Percentiles rank a stretch among this genome's conserved stretches.
phyloP scores from a whole-genome alignment of 2,888 invertebrate species.

The Gordius sp. region DNA sequence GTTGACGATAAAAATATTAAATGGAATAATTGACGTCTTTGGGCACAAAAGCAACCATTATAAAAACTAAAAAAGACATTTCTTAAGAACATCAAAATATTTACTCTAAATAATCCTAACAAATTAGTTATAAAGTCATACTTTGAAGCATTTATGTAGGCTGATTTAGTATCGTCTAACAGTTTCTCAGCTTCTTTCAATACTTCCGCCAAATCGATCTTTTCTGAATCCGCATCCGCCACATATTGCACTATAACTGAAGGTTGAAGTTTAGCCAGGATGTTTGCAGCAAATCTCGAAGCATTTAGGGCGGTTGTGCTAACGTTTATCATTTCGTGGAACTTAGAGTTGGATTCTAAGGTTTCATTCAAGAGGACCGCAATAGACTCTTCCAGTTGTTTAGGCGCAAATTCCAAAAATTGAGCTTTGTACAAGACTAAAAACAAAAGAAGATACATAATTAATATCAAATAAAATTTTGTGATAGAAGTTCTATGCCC shows the following conservation, averaged over 20 bases:
- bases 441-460: not conserved
- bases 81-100: no score
- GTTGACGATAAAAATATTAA: no score
- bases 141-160: conserved; percentile 22
- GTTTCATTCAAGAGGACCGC: not conserved
- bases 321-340: not conserved
- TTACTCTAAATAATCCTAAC: no score
- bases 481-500: not conserved
- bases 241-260: not conserved
- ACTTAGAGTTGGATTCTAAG: not conserved
- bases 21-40: no score
- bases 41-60: no score
- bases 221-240: not conserved
- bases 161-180: conserved; percentile 29
- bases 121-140: no score
- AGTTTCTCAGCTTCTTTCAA: conserved; percentile 35
- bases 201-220: conserved; percentile 25
- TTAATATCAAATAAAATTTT: not conserved
- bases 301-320: not conserved
- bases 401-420: conserved; percentile 7
- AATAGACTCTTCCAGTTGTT: conserved; percentile 6
- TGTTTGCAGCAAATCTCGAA: not conserved
- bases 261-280: not conserved
- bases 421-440: conserved; percentile 3
- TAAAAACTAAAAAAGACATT: no score